Base-by-base conservation (phyloP, 2,888 invertebrate species). In the Lasioglossum lativentre region DNA sequence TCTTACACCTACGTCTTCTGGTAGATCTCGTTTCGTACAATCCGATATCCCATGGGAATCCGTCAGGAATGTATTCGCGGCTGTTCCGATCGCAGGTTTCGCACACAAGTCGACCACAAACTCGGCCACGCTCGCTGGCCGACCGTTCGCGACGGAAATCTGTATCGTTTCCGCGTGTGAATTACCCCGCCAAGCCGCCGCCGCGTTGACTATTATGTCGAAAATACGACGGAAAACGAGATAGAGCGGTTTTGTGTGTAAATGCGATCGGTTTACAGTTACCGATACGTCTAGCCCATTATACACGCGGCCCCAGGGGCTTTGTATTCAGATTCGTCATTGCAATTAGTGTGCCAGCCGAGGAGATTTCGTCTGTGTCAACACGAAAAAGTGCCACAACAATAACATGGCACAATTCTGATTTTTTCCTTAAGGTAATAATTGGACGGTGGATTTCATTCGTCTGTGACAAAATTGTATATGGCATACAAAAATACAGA, bases 61-160 rank as follows among this genome's bases (percentile, higher is more conserved):
- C 34, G 78, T 59, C 59, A 23, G 63, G 63, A 68, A 79, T 84
- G 71, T 82, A 82, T 80, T 40, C 76, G n/a, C 42, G 27, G 66
- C 16, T 47, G 56, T 34, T 80, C 45, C 74, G 42, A 68, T 72
- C 52, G 74, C 70, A 34, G 79, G 78, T 38, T 88, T 66, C 75
- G 42, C 70, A 42, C 77, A 71, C 80, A 38, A n/a, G 56, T 47
- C 47, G 72, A 38, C 59, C 66, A 56, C 63, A 63, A 70, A 80
- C 71, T 52, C 75, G 80, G 72, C 70, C 52, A 47, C 70, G 84
- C 73, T 79, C 75, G 59, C 66, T 47, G 56, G 75, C 30, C 74
- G 47, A 78, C 78, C 75, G 80, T 80, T 85, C 83, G 80, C 82
- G 30, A 16, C 30, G 87, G 82, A 89, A 89, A 87, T 75, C 52